Conservation (phyloP, 2,888 invertebrate genomes). For the Pedicia rivosa region DNA sequence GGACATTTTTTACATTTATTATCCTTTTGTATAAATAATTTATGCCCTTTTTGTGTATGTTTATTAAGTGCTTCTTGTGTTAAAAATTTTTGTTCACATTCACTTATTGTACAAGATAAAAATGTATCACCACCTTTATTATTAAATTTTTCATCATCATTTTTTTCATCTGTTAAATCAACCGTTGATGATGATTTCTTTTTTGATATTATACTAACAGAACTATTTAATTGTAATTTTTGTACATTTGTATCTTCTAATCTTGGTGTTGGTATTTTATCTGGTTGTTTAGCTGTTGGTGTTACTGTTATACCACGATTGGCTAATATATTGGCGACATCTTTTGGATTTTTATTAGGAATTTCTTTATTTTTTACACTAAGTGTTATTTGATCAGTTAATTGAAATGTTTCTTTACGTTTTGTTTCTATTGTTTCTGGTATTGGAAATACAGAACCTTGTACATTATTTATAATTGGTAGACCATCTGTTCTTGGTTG, state of each 20-base stretch:
- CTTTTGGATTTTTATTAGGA: slow-evolving; percentile 48
- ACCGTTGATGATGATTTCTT: slow-evolving; percentile 22
- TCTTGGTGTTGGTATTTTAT: slow-evolving; percentile 18
- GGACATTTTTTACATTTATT: slow-evolving; percentile 54
- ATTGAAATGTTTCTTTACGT: slow-evolving; percentile 41
- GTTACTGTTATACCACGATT: slow-evolving; percentile 65
- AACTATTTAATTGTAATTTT: slow-evolving; percentile 36
- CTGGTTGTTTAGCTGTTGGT: slow-evolving; percentile 35
- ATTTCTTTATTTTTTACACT: slow-evolving; percentile 36
- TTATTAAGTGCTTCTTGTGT: slow-evolving; percentile 32
- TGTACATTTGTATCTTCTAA: slow-evolving; percentile 30
- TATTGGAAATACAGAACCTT: slow-evolving; percentile 32
- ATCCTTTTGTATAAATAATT: slow-evolving; percentile 9
- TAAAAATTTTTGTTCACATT: slow-evolving; percentile 34
- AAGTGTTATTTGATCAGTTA: slow-evolving; percentile 57
- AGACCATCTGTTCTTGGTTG: slow-evolving; percentile 55
- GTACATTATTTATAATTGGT: slow-evolving; percentile 58
- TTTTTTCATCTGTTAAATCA: slow-evolving; percentile 29
- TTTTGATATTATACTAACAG: slow-evolving; percentile 43
- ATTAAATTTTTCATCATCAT: no score
- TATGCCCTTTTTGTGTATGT: slow-evolving; percentile 24
- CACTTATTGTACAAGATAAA: slow-evolving; percentile 19
- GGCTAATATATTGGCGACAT: slow-evolving; percentile 60
- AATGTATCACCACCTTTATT: no score
- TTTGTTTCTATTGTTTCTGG: slow-evolving; percentile 20